Conservation (phyloP, 2,888 invertebrate genomes). For the Crossocerus cetratus region DNA sequence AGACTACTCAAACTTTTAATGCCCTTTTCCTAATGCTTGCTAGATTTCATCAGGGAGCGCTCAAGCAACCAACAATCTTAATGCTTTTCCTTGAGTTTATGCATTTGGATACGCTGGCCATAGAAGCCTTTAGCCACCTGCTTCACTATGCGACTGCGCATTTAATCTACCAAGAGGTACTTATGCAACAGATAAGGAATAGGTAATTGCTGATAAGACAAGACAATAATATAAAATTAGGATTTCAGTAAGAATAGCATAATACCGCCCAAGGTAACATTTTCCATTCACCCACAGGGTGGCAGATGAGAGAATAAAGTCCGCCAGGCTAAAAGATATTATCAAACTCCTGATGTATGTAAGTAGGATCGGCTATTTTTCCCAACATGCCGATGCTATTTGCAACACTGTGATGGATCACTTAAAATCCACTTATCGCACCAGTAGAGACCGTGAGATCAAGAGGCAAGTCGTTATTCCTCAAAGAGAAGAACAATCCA, state of each 20-base stretch:
- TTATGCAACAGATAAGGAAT: neutral
- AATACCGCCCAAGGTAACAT: neutral
- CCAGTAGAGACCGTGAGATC: neutral
- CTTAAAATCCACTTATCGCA: slow-evolving; percentile 69
- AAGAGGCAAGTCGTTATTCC: neutral
- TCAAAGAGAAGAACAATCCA: no score
- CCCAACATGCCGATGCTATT: slow-evolving; percentile 76
- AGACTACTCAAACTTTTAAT: no score
- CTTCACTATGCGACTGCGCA: neutral
- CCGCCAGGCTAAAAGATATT: slow-evolving; percentile 84
- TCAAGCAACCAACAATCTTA: neutral
- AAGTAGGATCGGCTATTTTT: slow-evolving; percentile 81
- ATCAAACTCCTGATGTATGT: slow-evolving; percentile 83
- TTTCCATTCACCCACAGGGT: slow-evolving; percentile 70
- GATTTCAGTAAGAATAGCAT: neutral
- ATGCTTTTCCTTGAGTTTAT: neutral
- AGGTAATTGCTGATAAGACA: neutral
- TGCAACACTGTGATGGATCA: slow-evolving; percentile 76
- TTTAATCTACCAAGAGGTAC: neutral
- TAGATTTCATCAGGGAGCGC: no score
- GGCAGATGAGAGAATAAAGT: slow-evolving; percentile 76
- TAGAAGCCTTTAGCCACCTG: neutral
- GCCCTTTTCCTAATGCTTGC: no score
- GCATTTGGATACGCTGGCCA: neutral
- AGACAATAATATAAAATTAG: neutral